Percentiles rank a stretch among this genome's conserved stretches.
Conservation (phyloP, 2,113 vertebrate species). For the Etheostoma spectabile region DNA sequence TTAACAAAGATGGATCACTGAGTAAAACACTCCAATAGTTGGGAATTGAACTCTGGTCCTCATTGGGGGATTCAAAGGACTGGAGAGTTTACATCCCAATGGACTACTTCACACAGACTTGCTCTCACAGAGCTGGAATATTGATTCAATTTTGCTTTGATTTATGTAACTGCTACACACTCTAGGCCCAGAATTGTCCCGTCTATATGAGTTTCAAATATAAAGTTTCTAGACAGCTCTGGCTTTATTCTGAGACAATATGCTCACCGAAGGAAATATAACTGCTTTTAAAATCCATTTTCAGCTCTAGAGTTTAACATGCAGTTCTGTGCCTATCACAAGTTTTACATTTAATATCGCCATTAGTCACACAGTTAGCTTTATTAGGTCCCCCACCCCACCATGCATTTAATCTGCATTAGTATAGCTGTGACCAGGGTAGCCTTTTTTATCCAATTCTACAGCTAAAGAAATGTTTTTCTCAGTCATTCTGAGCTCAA, state of each 20-base stretch:
- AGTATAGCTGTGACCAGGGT: background rate
- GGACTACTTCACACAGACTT: slow-evolving; percentile 23
- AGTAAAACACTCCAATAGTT: slow-evolving; percentile 22
- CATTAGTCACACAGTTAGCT: slow-evolving; percentile 22
- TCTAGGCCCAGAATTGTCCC: background rate
- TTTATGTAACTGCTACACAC: slow-evolving; percentile 57
- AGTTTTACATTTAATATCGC: background rate
- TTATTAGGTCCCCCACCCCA: background rate
- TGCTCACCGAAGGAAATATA: background rate
- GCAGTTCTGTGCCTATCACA: background rate
- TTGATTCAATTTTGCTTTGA: slow-evolving; percentile 67
- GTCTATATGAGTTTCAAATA: slow-evolving; percentile 11
- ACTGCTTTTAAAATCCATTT: slow-evolving; percentile 13
- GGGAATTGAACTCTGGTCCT: slow-evolving; percentile 37
- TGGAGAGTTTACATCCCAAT: slow-evolving; percentile 33
- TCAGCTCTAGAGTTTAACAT: background rate
- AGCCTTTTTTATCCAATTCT: background rate
- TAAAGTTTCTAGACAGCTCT: background rate
- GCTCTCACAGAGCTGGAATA: slow-evolving; percentile 46
- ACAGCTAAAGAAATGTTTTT: background rate
- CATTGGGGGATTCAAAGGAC: slow-evolving; percentile 29
- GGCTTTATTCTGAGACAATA: slow-evolving; percentile 1
- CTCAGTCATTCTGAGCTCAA: background rate
- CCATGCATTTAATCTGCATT: slow-evolving; percentile 13
- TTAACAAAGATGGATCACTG: slow-evolving; percentile 54